These are phyloP conservation scores for Ceyx erithaca DNA, from an alignment of 2,797 vertebrate species.

Conservation along the genomic window DNA sequence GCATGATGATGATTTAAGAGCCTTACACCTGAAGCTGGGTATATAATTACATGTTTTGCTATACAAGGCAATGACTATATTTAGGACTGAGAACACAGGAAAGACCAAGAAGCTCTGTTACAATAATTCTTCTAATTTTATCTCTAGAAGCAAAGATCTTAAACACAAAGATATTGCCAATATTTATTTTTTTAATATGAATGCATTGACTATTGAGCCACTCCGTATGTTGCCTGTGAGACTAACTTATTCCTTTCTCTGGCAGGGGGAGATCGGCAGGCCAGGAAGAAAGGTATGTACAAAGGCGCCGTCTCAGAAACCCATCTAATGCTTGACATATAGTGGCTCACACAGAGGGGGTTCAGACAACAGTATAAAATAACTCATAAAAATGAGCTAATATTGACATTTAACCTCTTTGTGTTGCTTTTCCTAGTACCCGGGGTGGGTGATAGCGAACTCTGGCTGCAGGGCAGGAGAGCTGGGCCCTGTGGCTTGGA, in stretches of 20 bases:
- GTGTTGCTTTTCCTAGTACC: background rate
- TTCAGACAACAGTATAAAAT: background rate
- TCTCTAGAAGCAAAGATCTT: background rate
- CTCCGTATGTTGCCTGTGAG: background rate
- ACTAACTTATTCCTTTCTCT: slow-evolving; percentile 70
- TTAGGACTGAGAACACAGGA: background rate
- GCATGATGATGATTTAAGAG: background rate
- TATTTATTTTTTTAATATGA: background rate
- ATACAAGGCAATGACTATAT: background rate
- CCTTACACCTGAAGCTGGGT: background rate
- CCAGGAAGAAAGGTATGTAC: slow-evolving; percentile 96
- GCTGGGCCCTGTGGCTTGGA: background rate
- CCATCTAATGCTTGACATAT: background rate
- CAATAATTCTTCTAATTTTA: background rate
- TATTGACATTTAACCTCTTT: background rate
- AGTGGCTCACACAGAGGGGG: background rate
- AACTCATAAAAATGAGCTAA: background rate
- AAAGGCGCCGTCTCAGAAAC: background rate
- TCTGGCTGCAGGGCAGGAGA: background rate
- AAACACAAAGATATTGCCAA: background rate
- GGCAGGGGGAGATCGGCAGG: slow-evolving; percentile 96
- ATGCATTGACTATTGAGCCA: background rate
- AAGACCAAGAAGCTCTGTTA: background rate
- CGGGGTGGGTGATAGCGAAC: background rate
- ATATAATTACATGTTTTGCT: background rate